Evolutionary conservation across 2,797 vertebrate genomes (phyloP), one percentile per base, ranked within the genome.

Genomic region (Halcyon leucocephala): DNA sequence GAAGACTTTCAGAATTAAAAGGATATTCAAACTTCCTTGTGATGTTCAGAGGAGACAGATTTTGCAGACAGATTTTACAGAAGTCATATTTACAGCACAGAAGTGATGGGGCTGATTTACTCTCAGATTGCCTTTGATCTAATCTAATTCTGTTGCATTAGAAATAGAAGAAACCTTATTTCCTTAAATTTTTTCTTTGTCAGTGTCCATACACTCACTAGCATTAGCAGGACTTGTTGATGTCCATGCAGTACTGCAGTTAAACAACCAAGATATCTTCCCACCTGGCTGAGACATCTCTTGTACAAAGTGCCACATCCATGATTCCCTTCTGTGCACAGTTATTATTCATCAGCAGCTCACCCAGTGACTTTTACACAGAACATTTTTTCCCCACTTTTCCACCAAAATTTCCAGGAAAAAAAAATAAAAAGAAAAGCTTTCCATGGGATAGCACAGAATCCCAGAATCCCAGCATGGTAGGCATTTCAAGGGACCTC

Each of bases 11-110:
- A 71, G 31, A 41, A 55, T 48, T 39, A 44, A 71, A 81, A 86
- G 31, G 9, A 48, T 15, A 49, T 51, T 6, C 0, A 80, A 13
- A 81, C 5, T 48, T 55, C 17, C 9, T 55, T 17, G 1, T 3
- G 10, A 28, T 26, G 33, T 31, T 74, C 0, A 0, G 42, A 81
- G 35, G 44, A 57, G 44, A 9, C 29, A 55, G 61, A 41, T 5
- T 9, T n/a, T 3, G 0, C 35, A 55, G 29, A 8, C 31, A 76
- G 35, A 7, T 48, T 73, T 60, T 52, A 46, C 8, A 87, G 57
- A 81, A 70, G 24, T 26, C 14, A 46, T 66, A 44, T 35, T 89
- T 82, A 73, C 3, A 6, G 9, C 44, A 55, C 25, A 58, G 64
- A 52, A 78, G 20, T 20, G 24, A 37, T 28, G 54, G 26, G 13